Conservation (phyloP, 2,888 invertebrate species). For the Brenthis ino region DNA sequence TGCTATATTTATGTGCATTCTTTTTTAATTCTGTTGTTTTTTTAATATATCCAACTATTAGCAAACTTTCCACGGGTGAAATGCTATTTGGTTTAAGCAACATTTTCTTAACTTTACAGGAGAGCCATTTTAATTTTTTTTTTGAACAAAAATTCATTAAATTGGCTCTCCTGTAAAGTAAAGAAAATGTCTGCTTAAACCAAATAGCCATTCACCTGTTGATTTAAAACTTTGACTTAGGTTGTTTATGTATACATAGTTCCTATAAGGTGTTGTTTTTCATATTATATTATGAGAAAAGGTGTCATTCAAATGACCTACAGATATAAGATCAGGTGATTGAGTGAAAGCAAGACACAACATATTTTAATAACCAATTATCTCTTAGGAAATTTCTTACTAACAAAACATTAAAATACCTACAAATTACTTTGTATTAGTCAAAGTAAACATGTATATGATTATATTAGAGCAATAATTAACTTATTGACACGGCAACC, state of each 20-base stretch:
- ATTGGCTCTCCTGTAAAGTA: too few relatives aligned
- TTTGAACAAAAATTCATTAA: too few relatives aligned
- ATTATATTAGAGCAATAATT: slow-evolving; percentile 55
- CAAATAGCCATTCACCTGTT: too few relatives aligned
- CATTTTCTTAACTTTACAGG: too few relatives aligned
- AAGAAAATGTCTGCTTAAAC: too few relatives aligned
- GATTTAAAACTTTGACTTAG: neutral
- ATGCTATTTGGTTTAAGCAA: too few relatives aligned
- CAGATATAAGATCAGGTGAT: slow-evolving; percentile 16
- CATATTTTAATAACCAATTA: slow-evolving; percentile 9
- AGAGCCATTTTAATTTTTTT: too few relatives aligned
- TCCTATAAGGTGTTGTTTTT: neutral
- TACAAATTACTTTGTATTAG: slow-evolving; percentile 27
- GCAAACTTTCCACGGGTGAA: too few relatives aligned
- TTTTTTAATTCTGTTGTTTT: too few relatives aligned
- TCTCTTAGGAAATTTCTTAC: slow-evolving; percentile 17
- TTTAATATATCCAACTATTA: too few relatives aligned
- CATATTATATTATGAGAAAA: neutral
- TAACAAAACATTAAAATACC: slow-evolving; percentile 14
- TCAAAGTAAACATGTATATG: slow-evolving; percentile 30
- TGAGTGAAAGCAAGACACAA: neutral
- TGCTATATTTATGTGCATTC: too few relatives aligned
- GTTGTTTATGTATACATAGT: neutral
- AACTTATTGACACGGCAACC: slow-evolving; percentile 70
- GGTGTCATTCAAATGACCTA: slow-evolving; percentile 3